Evolutionary conservation across 2,113 vertebrate genomes (phyloP).

Genomic region (Sterrhoptilus dennistouni): DNA sequence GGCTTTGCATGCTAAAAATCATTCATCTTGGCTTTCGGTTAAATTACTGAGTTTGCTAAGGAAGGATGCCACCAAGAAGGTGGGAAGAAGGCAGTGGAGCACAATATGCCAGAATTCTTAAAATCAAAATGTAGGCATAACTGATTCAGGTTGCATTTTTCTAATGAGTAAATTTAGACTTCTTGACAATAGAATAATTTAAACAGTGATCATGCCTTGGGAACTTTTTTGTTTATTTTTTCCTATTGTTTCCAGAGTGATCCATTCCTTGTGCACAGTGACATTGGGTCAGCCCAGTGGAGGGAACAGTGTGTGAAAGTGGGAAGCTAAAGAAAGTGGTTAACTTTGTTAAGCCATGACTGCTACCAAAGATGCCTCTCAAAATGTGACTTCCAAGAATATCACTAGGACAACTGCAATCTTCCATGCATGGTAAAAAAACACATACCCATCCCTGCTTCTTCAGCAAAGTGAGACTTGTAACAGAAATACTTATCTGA

Average conservation of each 20-base stretch:
- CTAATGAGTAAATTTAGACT: not conserved
- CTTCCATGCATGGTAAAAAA: not conserved
- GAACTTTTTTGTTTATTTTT: not conserved
- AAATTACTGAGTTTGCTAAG: not conserved
- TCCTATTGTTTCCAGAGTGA: not conserved
- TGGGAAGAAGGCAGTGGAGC: not conserved
- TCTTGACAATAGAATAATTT: not conserved
- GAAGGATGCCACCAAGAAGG: not conserved
- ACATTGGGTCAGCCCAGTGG: not conserved
- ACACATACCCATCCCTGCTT: not conserved
- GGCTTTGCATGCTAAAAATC: not conserved
- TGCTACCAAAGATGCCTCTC: not conserved
- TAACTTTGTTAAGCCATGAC: not conserved
- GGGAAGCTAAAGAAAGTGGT: not conserved
- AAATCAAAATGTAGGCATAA: not conserved
- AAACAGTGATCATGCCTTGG: not conserved
- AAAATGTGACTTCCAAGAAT: not conserved
- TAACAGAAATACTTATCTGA: not conserved
- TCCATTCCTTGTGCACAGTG: not conserved
- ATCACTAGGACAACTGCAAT: not conserved
- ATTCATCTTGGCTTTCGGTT: not conserved
- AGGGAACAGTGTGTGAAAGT: not conserved
- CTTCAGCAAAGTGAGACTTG: not conserved
- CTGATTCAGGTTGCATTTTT: not conserved
- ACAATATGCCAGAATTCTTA: not conserved